phyloP scores from a whole-genome alignment of 1,140 invertebrate species.

The Heliconius hewitsoni region DNA sequence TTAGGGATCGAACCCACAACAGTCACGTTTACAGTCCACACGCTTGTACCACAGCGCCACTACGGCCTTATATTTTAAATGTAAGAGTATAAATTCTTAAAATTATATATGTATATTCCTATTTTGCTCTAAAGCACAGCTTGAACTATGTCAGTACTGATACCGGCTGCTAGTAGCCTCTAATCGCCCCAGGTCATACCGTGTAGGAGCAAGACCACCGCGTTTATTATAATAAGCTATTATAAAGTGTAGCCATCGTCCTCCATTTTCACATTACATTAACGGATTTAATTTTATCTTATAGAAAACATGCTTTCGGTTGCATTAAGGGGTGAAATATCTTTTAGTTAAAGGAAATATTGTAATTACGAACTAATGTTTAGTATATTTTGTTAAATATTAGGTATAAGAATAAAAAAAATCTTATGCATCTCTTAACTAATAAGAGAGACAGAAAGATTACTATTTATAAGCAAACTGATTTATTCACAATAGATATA shows the following conservation, averaged over 20 bases:
- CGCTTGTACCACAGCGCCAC: too few species aligned
- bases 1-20: too few species aligned
- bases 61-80: too few species aligned
- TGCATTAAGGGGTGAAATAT: neutral
- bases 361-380: neutral
- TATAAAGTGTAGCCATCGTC: constrained; percentile 66
- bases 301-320: constrained; percentile 27
- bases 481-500: too few species aligned
- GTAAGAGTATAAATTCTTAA: too few species aligned
- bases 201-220: constrained; percentile 66
- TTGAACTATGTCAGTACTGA: neutral
- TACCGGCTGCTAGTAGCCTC: constrained; percentile 51
- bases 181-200: constrained; percentile 74
- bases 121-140: neutral
- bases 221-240: constrained; percentile 77
- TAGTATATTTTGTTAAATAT: too few species aligned
- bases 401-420: too few species aligned
- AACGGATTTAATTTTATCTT: constrained; percentile 61
- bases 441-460: too few species aligned
- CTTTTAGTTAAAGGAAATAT: neutral
- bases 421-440: too few species aligned
- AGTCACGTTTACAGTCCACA: too few species aligned
- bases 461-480: too few species aligned
- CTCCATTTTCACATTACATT: constrained; percentile 53
- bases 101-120: neutral